Evolutionary conservation across 2,888 invertebrate genomes (phyloP), one percentile per base, ranked within the genome.

Genomic region (Microctonus aethiopoides): DNA sequence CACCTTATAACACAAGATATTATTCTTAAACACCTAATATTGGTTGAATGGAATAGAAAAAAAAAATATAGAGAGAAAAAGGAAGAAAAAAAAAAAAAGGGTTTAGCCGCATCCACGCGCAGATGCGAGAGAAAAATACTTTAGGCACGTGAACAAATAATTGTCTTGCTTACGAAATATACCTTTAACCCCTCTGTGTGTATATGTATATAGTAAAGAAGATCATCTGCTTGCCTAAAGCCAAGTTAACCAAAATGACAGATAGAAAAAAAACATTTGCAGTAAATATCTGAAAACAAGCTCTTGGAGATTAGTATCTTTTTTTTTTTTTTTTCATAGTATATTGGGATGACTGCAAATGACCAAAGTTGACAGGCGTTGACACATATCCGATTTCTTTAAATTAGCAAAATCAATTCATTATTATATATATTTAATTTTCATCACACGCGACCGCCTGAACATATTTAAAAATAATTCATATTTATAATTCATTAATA

Each of bases 121-220:
- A 69, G 69, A 69, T 69, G 69, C 34, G 22, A 54, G 32, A 36
- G 52, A 57, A 39, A 41, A 57, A 16, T 41, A 68, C 66, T 60
- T 41, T 34, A 64, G 72, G 74, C 78, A 78, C 78, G 78, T 78
- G 78, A 74, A 78, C 74, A 77, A 78, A 78, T 72, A 77, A 11
- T 62, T 46, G 16, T 46, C 7, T 16, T 46, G 46, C 46, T 64
- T 60, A 41, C 56, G 67, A 64, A 70, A 63, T 41, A 63, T 41
- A 61, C 60, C 56, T 34, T 11, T 39, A 68, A 34, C 32, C 29
- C 57, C 13, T n/a, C n/a, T 39, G 6, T n/a, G n/a, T 13, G n/a
- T 39, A 39, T 11, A 39, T 39, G 2, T 7, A 46, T 16, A 16
- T 46, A n/a, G 2, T 9, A 57, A 59, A 70, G 71, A 67, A 71